Evolutionary conservation across 2,113 vertebrate species (phyloP).

Genomic region (Ivindomyrus marchei): DNA sequence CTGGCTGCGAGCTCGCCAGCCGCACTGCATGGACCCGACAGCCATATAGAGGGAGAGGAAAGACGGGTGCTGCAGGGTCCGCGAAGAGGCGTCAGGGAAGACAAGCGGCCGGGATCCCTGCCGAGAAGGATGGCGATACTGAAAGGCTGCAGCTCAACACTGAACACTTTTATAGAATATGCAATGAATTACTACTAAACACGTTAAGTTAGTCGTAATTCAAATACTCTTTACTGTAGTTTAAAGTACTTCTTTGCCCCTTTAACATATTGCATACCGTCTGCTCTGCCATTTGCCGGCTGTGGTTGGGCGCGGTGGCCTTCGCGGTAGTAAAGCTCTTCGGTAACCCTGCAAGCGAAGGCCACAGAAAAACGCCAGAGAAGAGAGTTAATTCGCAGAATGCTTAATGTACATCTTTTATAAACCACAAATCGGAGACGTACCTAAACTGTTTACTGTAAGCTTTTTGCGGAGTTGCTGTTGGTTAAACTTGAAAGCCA

Average conservation of each 20-base stretch:
- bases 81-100: slow-evolving; percentile 27
- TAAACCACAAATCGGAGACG: background rate
- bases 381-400: background rate
- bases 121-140: background rate
- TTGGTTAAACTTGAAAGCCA: background rate
- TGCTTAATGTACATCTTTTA: background rate
- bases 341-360: background rate
- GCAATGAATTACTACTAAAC: background rate
- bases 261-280: background rate
- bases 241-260: background rate
- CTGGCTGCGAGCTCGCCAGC: background rate
- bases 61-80: slow-evolving; percentile 50
- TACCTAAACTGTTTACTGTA: background rate
- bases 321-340: background rate
- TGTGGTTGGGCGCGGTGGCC: background rate
- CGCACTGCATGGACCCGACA: background rate
- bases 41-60: slow-evolving; percentile 37
- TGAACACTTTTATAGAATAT: background rate
- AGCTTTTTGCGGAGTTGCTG: background rate
- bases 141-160: background rate
- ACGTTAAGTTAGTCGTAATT: background rate
- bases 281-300: background rate
- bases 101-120: slow-evolving; percentile 16
- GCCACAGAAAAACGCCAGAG: background rate
- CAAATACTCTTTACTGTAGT: background rate